A percentile compares a stretch with the other conserved stretches of the same genome.
These are phyloP conservation scores for Seriola quinqueradiata DNA, from an alignment of 2,113 vertebrate species.

Conservation along the genomic window DNA sequence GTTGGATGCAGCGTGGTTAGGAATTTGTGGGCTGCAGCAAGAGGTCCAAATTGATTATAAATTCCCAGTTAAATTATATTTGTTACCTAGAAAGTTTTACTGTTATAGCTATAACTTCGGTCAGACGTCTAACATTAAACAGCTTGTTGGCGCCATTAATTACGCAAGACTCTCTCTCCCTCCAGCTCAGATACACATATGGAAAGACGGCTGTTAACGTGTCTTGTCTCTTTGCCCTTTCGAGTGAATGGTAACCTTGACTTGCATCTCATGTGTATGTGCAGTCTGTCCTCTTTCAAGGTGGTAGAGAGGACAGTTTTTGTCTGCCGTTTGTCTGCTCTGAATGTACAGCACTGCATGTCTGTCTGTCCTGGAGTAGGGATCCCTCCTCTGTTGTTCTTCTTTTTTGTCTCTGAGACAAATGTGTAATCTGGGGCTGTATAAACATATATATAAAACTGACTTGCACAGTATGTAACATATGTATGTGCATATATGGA, in stretches of 20 bases:
- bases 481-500: too few relatives aligned
- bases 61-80: conserved; percentile 39
- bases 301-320: not conserved
- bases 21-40: conserved; percentile 29
- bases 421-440: too few relatives aligned
- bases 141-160: conserved; percentile 30
- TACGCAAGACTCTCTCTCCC: not conserved
- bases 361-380: too few relatives aligned
- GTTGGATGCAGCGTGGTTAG: conserved; percentile 28
- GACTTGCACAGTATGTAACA: too few relatives aligned
- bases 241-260: not conserved
- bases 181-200: not conserved
- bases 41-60: conserved; percentile 40
- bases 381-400: too few relatives aligned
- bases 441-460: too few relatives aligned
- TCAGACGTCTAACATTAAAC: conserved; percentile 41
- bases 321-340: too few relatives aligned
- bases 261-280: not conserved
- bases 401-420: too few relatives aligned
- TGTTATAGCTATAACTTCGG: conserved; percentile 24
- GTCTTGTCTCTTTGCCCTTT: not conserved
- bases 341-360: too few relatives aligned
- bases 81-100: conserved; percentile 28
- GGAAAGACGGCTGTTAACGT: not conserved
- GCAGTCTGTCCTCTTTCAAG: not conserved